phyloP scores from a whole-genome alignment of 1,140 invertebrate species.

The Sitobion miscanthi region DNA sequence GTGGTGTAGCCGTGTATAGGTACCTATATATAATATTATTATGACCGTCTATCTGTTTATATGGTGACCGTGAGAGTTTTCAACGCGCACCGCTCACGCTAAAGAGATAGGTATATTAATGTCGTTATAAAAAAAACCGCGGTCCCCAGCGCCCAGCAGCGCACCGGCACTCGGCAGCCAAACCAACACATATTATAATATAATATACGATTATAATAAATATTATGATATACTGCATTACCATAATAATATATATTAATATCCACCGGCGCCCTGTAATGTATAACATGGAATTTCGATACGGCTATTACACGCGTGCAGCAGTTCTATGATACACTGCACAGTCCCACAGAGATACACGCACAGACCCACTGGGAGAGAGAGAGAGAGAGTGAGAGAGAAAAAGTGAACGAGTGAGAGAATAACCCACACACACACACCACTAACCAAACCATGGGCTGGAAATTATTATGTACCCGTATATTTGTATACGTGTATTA shows the following conservation, averaged over 20 bases:
- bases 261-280: background rate
- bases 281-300: constrained; percentile 11
- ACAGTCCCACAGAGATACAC: background rate
- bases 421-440: too few species aligned
- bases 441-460: background rate
- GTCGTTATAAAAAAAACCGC: background rate
- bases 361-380: too few species aligned
- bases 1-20: background rate
- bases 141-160: background rate
- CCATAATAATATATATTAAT: background rate
- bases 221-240: constrained; percentile 23
- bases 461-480: background rate
- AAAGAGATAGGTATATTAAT: constrained; percentile 30
- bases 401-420: too few species aligned
- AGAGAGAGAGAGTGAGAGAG: too few species aligned
- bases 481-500: background rate
- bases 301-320: background rate
- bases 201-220: background rate
- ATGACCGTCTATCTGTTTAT: background rate
- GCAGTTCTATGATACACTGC: background rate
- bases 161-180: background rate
- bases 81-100: background rate
- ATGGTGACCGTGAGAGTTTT: background rate
- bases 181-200: background rate
- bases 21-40: background rate